Evolutionary conservation across 2,888 invertebrate species (phyloP), one percentile per base, ranked within the genome.

Genomic region (Mesorhabditis spiculigera): DNA sequence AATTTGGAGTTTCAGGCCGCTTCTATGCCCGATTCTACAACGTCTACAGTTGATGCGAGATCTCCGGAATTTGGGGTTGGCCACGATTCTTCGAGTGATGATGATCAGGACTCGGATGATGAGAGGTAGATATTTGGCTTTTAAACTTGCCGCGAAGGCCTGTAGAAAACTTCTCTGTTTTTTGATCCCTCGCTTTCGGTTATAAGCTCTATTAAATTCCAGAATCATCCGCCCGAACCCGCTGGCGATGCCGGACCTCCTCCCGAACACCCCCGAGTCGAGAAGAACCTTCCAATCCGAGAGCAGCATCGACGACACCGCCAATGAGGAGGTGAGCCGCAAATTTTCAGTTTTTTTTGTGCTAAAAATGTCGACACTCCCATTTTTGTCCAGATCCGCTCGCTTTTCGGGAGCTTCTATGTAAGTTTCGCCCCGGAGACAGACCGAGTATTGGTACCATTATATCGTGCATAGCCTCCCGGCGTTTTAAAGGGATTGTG

Each of bases 341-440:
- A 16, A 41, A 8, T 63, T 63, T n/a, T 16, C 41, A 8, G 2
- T 63, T n/a, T 3, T 63, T 16, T 63, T n/a, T n/a, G 16, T 13
- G 13, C 41, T n/a, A 2, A n/a, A 63, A 8, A 16, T 65, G n/a
- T 16, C 65, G 16, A 45, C 62, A 16, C 45, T 1, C 43, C 41
- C 13, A 28, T 58, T 28, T 8, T 63, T 16, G 68, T 45, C 6
- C 42, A 84, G 84, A 83, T 82, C 65, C 76, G 81, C 28, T 84
- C 84, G 28, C 75, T 84, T 61, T 84, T 84, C 74, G 83, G 83
- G 68, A 84, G 84, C 76, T 84, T 80, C 71, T 84, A 83, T 75
- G 84, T 84, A 78, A 84, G 84, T 84, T 73, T n/a, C n/a, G 58
- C n/a, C 8, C 58, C 10, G 3, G 58, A 50, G n/a, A 13, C 58